Conservation (phyloP, 2,113 vertebrate genomes). For the Triplophysa dalaica region DNA sequence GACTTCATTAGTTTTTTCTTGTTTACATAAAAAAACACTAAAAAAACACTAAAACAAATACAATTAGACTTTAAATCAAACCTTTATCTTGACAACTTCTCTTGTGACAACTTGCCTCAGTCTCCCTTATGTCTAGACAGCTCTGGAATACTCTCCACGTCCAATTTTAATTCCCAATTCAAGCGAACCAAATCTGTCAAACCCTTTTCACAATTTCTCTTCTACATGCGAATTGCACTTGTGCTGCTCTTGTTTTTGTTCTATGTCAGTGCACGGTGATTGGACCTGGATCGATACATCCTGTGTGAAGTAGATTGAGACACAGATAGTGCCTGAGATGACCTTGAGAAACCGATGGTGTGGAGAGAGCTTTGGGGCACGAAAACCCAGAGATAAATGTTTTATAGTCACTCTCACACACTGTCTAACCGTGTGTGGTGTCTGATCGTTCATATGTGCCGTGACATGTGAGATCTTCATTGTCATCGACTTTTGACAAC, state of each 20-base stretch:
- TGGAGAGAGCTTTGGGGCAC: background rate
- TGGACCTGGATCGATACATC: conserved; percentile 13
- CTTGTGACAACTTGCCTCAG: no score
- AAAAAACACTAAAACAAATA: no score
- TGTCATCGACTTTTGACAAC: background rate
- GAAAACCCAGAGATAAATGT: background rate
- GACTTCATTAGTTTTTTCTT: no score
- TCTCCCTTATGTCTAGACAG: no score
- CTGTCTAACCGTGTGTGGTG: background rate
- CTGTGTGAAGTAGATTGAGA: conserved; percentile 11
- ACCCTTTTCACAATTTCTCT: background rate
- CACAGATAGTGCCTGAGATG: conserved; percentile 29
- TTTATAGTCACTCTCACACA: background rate
- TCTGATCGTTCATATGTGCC: background rate
- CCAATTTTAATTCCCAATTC: no score
- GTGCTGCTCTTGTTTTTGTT: background rate
- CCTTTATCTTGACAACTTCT: no score
- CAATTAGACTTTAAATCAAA: no score
- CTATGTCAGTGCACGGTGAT: conserved; percentile 9
- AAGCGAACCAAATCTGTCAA: background rate
- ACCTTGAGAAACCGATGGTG: conserved; percentile 23
- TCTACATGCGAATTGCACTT: background rate
- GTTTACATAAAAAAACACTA: no score
- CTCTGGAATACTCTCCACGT: no score
- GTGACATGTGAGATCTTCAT: no score